Base-by-base conservation (phyloP, 2,797 vertebrate species). In the Malacoctenus gilli region DNA sequence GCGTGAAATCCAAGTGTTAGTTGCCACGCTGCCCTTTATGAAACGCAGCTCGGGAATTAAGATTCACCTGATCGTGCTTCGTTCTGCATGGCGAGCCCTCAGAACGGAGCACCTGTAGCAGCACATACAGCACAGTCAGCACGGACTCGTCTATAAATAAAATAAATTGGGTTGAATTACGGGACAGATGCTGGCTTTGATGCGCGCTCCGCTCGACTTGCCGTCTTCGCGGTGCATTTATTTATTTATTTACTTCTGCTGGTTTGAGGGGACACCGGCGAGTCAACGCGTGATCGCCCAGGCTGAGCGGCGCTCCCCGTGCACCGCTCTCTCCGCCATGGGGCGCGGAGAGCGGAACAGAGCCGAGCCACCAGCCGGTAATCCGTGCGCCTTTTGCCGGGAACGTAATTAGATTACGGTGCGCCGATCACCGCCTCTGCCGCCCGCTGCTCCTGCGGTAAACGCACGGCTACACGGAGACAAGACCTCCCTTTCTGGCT, bases 391-490 rank as follows among this genome's bases (percentile, higher is more conserved):
- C 34, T 76, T 75, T 74, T 72, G 14, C 80, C 35, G 37, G 4
- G 55, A 28, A 77, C 59, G 2, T 85, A 82, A 85, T 84, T 67
- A 74, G 76, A 88, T 85, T 82, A 82, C 7, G 59, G 49, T 15
- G 74, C 60, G 40, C 31, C 53, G 79, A 56, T 58, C 67, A 32
- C 56, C 51, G 36, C 28, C 52, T 55, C 46, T 42, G 41, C 48
- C 21, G 50, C 58, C 44, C 19, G 69, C 66, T 37, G 51, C 64
- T 77, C 36, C 72, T 81, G 83, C 75, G 49, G 73, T 73, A 59
- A 76, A 64, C 19, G 53, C 56, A 38, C 49, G 47, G 23, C 49
- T 52, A 42, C 71, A 48, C 68, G 42, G 14, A 38, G 25, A 54
- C 80, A 49, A 53, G 49, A 53, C 49, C 61, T 41, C 55, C 35